Evolutionary conservation across 2,113 vertebrate genomes (phyloP).

Genomic region (Cynocephalus volans): DNA sequence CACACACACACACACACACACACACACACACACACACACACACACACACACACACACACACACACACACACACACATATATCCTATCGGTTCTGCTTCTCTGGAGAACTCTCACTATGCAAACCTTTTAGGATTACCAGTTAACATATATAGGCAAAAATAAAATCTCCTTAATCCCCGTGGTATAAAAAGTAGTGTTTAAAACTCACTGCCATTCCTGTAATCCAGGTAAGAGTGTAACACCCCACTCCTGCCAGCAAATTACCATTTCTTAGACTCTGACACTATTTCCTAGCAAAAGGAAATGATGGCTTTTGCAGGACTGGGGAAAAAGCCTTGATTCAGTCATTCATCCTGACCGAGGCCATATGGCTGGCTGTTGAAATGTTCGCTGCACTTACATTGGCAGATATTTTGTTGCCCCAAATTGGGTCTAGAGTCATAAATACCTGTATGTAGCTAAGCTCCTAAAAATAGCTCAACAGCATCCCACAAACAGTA

Average conservation of each 20-base stretch:
- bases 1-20: too few relatives aligned
- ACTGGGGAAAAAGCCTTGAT: slow-evolving; percentile 47
- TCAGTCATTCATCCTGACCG: slow-evolving; percentile 77
- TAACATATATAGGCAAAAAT: not conserved
- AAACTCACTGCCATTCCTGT: not conserved
- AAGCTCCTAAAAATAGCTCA: slow-evolving; percentile 87
- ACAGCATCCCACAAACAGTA: slow-evolving; percentile 83
- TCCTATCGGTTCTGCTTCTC: not conserved
- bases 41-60: too few relatives aligned
- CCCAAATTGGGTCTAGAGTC: slow-evolving; percentile 79
- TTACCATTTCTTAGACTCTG: slow-evolving; percentile 75
- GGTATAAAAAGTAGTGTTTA: not conserved
- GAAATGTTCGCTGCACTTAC: slow-evolving; percentile 70
- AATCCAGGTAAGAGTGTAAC: not conserved
- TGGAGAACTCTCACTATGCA: not conserved
- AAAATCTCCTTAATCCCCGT: not conserved
- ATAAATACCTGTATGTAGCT: slow-evolving; percentile 88
- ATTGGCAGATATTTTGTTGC: slow-evolving; percentile 75
- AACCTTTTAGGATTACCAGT: not conserved
- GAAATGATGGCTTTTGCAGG: slow-evolving; percentile 82
- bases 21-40: not conserved
- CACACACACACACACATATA: not conserved
- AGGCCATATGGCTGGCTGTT: slow-evolving; percentile 86
- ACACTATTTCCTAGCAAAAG: not conserved
- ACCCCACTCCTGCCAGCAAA: not conserved